A percentile compares a stretch with the other conserved stretches of the same genome.
Conservation (phyloP, 2,797 vertebrate genomes). For the Hippoglossus hippoglossus region DNA sequence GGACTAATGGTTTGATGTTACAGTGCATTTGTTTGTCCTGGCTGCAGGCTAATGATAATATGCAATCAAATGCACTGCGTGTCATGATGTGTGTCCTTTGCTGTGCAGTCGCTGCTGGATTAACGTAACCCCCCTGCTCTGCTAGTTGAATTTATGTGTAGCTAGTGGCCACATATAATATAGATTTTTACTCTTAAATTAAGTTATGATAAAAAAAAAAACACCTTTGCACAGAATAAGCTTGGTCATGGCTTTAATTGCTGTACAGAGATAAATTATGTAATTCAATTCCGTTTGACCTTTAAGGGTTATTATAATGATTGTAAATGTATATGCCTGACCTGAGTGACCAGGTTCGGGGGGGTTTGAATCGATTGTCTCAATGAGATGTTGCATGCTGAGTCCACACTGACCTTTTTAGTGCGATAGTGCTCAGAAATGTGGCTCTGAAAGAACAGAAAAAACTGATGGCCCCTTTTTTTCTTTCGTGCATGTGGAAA, state of each 20-base stretch:
- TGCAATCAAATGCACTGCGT: conserved; percentile 44
- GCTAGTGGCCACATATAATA: conserved; percentile 14
- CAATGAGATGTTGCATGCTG: conserved; percentile 63
- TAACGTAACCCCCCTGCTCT: conserved; percentile 17
- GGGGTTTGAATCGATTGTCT: conserved; percentile 56
- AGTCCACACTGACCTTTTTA: conserved; percentile 62
- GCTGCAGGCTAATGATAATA: conserved; percentile 51
- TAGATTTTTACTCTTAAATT: conserved; percentile 14
- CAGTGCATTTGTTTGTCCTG: conserved; percentile 34
- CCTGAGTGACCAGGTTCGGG: conserved; percentile 54
- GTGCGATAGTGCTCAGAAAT: conserved; percentile 25
- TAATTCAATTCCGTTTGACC: conserved; percentile 63
- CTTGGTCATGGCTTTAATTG: conserved; percentile 25
- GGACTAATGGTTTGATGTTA: conserved; percentile 61
- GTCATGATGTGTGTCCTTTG: conserved; percentile 29
- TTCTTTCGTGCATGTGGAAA: neutral
- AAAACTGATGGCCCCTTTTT: conserved; percentile 20
- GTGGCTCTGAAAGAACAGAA: conserved; percentile 23
- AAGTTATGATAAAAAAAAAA: conserved; percentile 21
- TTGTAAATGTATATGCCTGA: conserved; percentile 66
- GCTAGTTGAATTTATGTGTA: neutral
- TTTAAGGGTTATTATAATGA: conserved; percentile 58
- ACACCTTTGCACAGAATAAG: conserved; percentile 28
- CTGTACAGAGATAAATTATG: conserved; percentile 38
- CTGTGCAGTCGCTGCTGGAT: conserved; percentile 16